These are phyloP conservation scores for Rhysida immarginata DNA, from an alignment of 1,140 invertebrate species.

Conservation along the genomic window DNA sequence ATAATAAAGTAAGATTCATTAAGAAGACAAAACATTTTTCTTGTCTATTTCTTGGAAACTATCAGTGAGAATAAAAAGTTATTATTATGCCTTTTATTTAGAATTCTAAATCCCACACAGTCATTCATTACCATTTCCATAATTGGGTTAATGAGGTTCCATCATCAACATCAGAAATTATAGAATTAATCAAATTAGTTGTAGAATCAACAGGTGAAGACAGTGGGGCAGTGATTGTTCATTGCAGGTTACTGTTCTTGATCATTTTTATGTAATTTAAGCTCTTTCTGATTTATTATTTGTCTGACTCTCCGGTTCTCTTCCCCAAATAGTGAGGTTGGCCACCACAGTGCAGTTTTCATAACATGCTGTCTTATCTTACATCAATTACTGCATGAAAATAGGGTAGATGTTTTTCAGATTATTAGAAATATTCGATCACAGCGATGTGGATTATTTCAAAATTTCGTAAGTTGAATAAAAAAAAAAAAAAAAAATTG, in stretches of 20 bases:
- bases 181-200: slow-evolving; percentile 66
- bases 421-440: slow-evolving; percentile 64
- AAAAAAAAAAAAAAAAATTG: too few relatives aligned
- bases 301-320: neutral
- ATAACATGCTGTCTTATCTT: slow-evolving; percentile 70
- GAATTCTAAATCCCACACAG: slow-evolving; percentile 48
- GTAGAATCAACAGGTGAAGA: too few relatives aligned
- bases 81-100: too few relatives aligned
- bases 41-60: neutral
- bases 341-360: slow-evolving; percentile 75
- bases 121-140: slow-evolving; percentile 77
- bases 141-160: too few relatives aligned
- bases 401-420: slow-evolving; percentile 69
- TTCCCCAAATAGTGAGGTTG: slow-evolving; percentile 43
- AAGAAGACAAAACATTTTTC: neutral
- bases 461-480: slow-evolving; percentile 31
- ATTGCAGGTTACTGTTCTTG: slow-evolving; percentile 45
- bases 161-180: slow-evolving; percentile 62
- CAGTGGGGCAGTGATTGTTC: slow-evolving; percentile 46
- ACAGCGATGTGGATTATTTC: slow-evolving; percentile 64
- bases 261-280: neutral
- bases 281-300: neutral
- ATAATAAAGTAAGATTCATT: slow-evolving; percentile 45
- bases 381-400: slow-evolving; percentile 61
- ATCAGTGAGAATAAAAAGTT: too few relatives aligned